phyloP scores from a whole-genome alignment of 2,888 invertebrate species.

The Temnothorax unifasciatus region DNA sequence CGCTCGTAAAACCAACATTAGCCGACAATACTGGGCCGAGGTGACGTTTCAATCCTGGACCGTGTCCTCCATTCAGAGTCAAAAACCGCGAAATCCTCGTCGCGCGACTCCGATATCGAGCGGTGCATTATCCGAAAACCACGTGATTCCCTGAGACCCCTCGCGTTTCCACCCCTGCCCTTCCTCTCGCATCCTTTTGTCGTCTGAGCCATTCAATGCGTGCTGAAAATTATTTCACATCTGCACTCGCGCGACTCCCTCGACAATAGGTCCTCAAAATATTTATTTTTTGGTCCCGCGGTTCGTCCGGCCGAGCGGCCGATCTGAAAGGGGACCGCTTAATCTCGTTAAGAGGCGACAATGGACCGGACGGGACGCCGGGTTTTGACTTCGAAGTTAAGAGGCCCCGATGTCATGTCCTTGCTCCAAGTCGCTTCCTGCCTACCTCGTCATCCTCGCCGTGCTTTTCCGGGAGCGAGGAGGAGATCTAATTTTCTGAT shows the following conservation, averaged over 20 bases:
- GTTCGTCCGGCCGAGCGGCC: conserved; percentile 70
- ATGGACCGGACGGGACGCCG: conserved; percentile 65
- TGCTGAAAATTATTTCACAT: conserved; percentile 71
- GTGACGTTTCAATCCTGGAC: conserved; percentile 80
- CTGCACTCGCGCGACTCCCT: conserved; percentile 71
- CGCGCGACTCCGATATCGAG: conserved; percentile 52
- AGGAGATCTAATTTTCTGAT: conserved; percentile 80
- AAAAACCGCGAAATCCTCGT: conserved; percentile 77
- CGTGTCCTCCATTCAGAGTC: conserved; percentile 72
- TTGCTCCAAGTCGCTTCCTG: conserved; percentile 44
- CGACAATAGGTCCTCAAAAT: conserved; percentile 83
- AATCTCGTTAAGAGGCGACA: conserved; percentile 81
- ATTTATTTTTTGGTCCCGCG: conserved; percentile 80
- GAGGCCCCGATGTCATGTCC: conserved; percentile 64
- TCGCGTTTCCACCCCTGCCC: conserved; percentile 15
- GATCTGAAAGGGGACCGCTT: conserved; percentile 76
- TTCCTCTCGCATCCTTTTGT: conserved; percentile 43
- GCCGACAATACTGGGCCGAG: conserved; percentile 70
- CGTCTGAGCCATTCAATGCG: conserved; percentile 13
- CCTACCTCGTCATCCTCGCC: background rate
- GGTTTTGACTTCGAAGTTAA: conserved; percentile 80
- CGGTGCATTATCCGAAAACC: conserved; percentile 41
- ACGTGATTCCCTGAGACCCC: conserved; percentile 16
- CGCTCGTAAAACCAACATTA: conserved; percentile 81
- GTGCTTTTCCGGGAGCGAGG: conserved; percentile 37